Evolutionary conservation across 64 coral and sea anemone genomes (phyloP).

Genomic region (Dendrophyllia cribrosa): DNA sequence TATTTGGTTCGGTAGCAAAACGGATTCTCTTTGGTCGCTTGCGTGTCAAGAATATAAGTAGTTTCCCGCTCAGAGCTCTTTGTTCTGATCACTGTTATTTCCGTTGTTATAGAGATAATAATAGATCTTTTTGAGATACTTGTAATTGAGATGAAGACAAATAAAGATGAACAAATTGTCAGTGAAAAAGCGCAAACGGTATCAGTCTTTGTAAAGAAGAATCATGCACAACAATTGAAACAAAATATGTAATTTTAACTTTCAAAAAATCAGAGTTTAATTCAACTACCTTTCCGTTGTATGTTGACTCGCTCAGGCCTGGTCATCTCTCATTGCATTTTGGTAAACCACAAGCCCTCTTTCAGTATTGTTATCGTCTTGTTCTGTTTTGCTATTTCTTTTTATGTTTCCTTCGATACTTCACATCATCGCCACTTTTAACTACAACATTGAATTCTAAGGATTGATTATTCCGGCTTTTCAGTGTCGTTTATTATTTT

Average conservation of each 20-base stretch:
- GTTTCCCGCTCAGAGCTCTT: background rate
- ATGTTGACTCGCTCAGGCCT: background rate
- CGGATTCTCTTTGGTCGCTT: background rate
- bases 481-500: background rate
- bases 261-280: too few relatives aligned
- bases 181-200: too few relatives aligned
- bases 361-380: background rate
- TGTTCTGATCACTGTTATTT: background rate
- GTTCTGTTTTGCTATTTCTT: background rate
- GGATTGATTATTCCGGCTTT: background rate
- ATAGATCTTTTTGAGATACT: background rate
- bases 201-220: too few relatives aligned
- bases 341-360: background rate
- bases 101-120: background rate
- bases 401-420: background rate
- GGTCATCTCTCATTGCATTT: background rate
- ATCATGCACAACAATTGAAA: too few relatives aligned
- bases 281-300: background rate
- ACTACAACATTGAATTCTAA: too few relatives aligned
- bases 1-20: background rate
- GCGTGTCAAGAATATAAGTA: conserved; percentile 19
- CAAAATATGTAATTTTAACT: too few relatives aligned
- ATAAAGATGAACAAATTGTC: background rate
- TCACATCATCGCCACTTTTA: too few relatives aligned
- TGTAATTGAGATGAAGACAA: conserved; percentile 5